Evolutionary conservation across 2,113 vertebrate species (phyloP), one percentile per base, ranked within the genome.

Genomic region (Trochalopteron elliotii): DNA sequence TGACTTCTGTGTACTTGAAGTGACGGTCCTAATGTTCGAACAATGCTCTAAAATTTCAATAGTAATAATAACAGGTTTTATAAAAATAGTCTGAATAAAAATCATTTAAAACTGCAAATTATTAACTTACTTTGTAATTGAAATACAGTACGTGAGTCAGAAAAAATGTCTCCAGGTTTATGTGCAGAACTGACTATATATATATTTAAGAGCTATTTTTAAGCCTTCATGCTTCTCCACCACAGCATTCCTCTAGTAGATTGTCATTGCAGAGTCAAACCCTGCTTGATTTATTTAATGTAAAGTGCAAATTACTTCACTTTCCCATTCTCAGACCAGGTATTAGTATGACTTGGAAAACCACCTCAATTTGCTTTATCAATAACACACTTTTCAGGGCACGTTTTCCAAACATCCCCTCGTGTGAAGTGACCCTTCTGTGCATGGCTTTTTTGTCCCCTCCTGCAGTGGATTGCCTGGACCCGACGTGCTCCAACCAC

Each of bases 401-500:
- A 4, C 6, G 0, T 86, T 90, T 71, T 27, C 50, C 76, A 35
- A 2, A 20, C 49, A 1, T 4, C 11, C 5, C 21, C 16, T 15
- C 2, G 2, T 13, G 67, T 11, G 45, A 57, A 35, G 23, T 59
- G 69, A 93, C 65, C 70, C 60, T 89, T 40, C 9, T 37, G 15
- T 7, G 9, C 40, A 0, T 9, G 24, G 52, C n/a, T 61, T 85
- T 49, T 49, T 56, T 89, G 28, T 93, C 71, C 60, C 42, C 76
- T 45, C 17, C 30, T 63, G 31, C 91, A 99, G 99, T 99, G 90
- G 99, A 99, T 89, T 99, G 99, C 97, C 93, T 99, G 96, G 99
- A 99, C 95, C 99, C 99, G 1, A 99, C 98, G 0, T 99, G 99
- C 97, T 99, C 99, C 95, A 99, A 98, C 97, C 99, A 99, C 12